Conservation (phyloP, 2,888 invertebrate genomes). For the Meteorus colon region DNA sequence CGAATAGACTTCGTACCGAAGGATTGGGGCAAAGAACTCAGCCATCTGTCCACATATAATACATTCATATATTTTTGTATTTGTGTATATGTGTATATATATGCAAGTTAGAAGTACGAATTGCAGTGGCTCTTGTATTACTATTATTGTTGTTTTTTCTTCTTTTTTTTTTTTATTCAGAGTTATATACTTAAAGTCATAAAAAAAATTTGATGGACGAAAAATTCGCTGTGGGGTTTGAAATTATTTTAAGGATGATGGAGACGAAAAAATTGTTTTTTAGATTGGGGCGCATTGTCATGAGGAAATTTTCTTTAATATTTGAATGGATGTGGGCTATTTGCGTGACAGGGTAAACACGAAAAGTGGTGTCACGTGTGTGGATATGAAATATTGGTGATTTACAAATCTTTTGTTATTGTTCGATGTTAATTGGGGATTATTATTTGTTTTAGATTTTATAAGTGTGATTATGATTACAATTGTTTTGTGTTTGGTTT, state of each 20-base stretch:
- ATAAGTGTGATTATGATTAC: not conserved
- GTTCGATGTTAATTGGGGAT: not conserved
- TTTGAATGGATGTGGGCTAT: not conserved
- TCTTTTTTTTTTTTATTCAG: not conserved
- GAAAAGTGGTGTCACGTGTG: constrained; percentile 61
- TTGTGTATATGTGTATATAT: constrained; percentile 49
- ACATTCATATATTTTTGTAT: constrained; percentile 44
- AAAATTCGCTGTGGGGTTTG: constrained; percentile 24
- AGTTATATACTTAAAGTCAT: constrained; percentile 3
- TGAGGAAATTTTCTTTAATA: not conserved
- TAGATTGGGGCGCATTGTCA: not conserved
- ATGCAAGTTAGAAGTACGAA: constrained; percentile 50
- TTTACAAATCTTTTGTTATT: constrained; percentile 59
- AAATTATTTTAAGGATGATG: not conserved
- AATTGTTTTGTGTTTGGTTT: not conserved
- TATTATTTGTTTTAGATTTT: no score
- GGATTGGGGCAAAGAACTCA: constrained; percentile 57
- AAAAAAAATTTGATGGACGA: constrained; percentile 8
- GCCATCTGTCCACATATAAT: constrained; percentile 66
- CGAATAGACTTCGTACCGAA: constrained; percentile 53
- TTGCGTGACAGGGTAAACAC: constrained; percentile 64
- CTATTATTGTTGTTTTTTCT: constrained; percentile 15
- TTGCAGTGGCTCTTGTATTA: constrained; percentile 62
- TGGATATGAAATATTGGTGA: constrained; percentile 51
- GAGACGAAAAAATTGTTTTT: not conserved